Conservation (phyloP, 2,113 vertebrate species). For the Xenopus laevis region DNA sequence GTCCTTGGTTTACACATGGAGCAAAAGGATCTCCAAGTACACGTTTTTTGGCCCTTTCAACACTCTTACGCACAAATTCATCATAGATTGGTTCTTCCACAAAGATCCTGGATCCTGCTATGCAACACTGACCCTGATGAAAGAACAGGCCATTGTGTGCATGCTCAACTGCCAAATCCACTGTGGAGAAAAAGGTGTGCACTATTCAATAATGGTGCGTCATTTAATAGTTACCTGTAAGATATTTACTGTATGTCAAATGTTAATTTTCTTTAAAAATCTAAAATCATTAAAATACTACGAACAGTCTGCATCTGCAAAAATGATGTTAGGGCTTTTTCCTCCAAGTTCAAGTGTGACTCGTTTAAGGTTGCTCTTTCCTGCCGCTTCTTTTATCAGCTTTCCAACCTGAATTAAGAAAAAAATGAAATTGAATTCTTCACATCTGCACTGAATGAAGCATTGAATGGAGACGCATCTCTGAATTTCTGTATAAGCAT, state of each 20-base stretch:
- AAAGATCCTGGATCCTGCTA: conserved; percentile 83
- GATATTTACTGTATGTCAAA: too few relatives aligned
- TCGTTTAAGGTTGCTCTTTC: conserved; percentile 83
- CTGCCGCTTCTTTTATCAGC: conserved; percentile 80
- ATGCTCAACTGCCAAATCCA: conserved; percentile 74
- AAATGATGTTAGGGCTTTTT: conserved; percentile 85
- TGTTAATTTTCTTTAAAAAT: too few relatives aligned
- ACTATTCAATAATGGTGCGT: too few relatives aligned
- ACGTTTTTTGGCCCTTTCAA: conserved; percentile 70
- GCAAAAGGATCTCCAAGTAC: conserved; percentile 75
- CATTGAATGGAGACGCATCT: too few relatives aligned
- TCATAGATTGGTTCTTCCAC: conserved; percentile 83
- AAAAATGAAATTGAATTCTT: too few relatives aligned
- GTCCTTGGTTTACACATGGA: conserved; percentile 73
- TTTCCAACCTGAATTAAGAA: conserved; percentile 75
- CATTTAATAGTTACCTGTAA: too few relatives aligned
- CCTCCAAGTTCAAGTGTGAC: conserved; percentile 84
- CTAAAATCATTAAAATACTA: conserved; percentile 21
- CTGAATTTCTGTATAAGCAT: too few relatives aligned
- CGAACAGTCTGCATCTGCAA: conserved; percentile 84
- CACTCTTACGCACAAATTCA: conserved; percentile 75
- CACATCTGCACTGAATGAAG: too few relatives aligned
- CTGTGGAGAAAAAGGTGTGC: conserved; percentile 50
- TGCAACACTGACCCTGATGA: conserved; percentile 84
- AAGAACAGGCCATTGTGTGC: conserved; percentile 80